Conservation (phyloP, 2,797 vertebrate species). For the Streptopelia turtur region DNA sequence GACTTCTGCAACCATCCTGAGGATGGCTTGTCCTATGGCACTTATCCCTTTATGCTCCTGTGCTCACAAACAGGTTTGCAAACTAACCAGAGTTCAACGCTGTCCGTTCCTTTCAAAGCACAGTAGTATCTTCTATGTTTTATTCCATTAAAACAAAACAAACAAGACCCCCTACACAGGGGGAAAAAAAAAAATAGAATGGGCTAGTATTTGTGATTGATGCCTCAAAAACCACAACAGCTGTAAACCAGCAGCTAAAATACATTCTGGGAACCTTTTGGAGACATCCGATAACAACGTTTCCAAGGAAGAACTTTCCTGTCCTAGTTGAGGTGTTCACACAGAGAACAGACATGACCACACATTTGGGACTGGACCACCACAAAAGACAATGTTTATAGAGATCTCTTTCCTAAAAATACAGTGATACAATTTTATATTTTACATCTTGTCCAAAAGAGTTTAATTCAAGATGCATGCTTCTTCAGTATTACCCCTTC, state of each 20-base stretch:
- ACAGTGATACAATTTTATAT: not conserved
- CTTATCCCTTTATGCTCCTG: too few relatives aligned
- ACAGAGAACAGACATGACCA: not conserved
- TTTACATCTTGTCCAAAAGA: not conserved
- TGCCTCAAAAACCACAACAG: not conserved
- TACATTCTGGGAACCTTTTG: not conserved
- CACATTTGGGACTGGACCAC: not conserved
- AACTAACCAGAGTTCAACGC: not conserved
- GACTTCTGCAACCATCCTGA: not conserved
- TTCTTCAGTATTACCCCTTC: slow-evolving; percentile 50
- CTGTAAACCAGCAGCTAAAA: not conserved
- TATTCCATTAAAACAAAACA: not conserved
- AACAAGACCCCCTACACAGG: rapidly evolving
- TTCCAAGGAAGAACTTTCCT: not conserved
- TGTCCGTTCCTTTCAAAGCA: not conserved
- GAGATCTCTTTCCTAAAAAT: not conserved
- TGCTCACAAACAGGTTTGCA: not conserved
- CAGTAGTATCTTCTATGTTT: not conserved
- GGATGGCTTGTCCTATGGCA: not conserved
- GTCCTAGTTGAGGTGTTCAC: not conserved
- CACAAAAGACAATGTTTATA: rapidly evolving
- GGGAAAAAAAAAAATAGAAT: not conserved
- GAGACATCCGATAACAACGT: rapidly evolving
- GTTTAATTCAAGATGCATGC: slow-evolving; percentile 45
- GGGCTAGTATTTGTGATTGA: not conserved